A percentile compares a stretch with the other conserved stretches of the same genome.
phyloP scores from a whole-genome alignment of 2,888 invertebrate species.

The Spatulosminthurus flaviceps region DNA sequence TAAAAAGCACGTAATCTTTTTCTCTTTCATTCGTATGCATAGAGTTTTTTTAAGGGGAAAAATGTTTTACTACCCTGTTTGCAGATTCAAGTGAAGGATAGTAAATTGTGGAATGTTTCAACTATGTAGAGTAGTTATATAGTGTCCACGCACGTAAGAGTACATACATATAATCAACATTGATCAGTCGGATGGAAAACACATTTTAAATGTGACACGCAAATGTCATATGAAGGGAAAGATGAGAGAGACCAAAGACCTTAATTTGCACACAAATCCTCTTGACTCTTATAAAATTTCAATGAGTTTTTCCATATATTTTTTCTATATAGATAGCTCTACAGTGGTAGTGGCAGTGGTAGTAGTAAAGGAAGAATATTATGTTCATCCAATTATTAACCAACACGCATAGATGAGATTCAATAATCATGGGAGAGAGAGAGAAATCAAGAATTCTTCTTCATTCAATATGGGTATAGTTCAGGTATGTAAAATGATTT shows the following conservation, averaged over 20 bases:
- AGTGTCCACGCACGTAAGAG: neutral
- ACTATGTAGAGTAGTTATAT: too few relatives aligned
- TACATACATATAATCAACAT: neutral
- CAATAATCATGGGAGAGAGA: neutral
- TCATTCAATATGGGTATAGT: too few relatives aligned
- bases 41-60: too few relatives aligned
- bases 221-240: slow-evolving; percentile 1
- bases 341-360: too few relatives aligned
- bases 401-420: neutral
- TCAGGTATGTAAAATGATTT: too few relatives aligned
- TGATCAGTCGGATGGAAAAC: neutral
- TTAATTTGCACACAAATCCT: neutral
- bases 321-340: neutral
- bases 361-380: too few relatives aligned
- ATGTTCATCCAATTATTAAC: neutral
- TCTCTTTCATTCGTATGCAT: too few relatives aligned
- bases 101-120: too few relatives aligned
- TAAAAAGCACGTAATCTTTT: too few relatives aligned
- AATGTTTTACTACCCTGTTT: too few relatives aligned
- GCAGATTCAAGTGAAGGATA: too few relatives aligned
- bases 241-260: neutral
- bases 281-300: neutral
- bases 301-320: neutral
- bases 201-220: neutral
- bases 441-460: neutral